phyloP scores from a whole-genome alignment of 2,113 vertebrate genomes.

The Sardina pilchardus region DNA sequence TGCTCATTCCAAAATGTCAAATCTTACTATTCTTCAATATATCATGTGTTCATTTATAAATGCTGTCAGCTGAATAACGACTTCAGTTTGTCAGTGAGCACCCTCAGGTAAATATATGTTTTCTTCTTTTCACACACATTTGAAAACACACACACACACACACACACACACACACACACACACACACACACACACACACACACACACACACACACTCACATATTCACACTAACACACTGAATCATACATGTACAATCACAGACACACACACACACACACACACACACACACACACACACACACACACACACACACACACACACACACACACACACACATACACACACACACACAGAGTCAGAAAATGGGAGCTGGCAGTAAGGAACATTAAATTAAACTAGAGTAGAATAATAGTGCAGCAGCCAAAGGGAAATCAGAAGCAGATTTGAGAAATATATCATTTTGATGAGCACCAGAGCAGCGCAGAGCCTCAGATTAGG shows the following conservation, averaged over 20 bases:
- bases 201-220: neutral
- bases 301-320: neutral
- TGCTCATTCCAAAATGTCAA: neutral
- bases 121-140: neutral
- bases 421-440: constrained; percentile 47
- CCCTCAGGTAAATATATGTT: neutral
- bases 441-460: constrained; percentile 35
- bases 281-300: neutral
- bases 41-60: neutral
- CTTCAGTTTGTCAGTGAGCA: neutral
- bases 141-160: neutral
- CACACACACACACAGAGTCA: neutral
- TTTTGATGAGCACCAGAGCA: constrained; percentile 1
- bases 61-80: neutral
- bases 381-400: constrained; percentile 23
- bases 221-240: neutral
- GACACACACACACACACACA: neutral
- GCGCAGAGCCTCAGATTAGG: neutral
- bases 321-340: neutral
- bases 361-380: constrained; percentile 29
- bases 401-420: constrained; percentile 29
- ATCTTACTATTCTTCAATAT: neutral
- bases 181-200: neutral
- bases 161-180: neutral
- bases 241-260: neutral